Evolutionary conservation across 2,113 vertebrate genomes (phyloP).

Genomic region (Hippoglossus stenolepis): DNA sequence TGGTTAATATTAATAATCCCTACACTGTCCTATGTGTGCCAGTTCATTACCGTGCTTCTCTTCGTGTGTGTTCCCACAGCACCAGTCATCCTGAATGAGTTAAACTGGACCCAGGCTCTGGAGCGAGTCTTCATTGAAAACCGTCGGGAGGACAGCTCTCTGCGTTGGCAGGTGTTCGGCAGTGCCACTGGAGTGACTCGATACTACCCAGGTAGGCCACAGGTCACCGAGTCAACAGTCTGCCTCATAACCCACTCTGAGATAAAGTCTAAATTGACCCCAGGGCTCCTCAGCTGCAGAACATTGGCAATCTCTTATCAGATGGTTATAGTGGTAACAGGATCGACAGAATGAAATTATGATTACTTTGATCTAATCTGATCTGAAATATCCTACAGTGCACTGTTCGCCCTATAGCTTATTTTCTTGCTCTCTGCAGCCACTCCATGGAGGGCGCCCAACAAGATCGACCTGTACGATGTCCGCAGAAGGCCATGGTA

Average conservation of each 20-base stretch:
- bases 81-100: slow-evolving; percentile 94
- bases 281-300: slow-evolving; percentile 50
- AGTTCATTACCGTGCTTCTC: not conserved
- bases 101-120: slow-evolving; percentile 96
- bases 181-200: slow-evolving; percentile 97
- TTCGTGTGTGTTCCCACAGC: slow-evolving; percentile 77
- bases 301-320: slow-evolving; percentile 75
- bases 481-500: slow-evolving; percentile 97
- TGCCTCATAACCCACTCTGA: slow-evolving; percentile 44
- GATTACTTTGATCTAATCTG: slow-evolving; percentile 76
- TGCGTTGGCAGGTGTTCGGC: slow-evolving; percentile 98
- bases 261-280: slow-evolving; percentile 79
- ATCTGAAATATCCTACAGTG: slow-evolving; percentile 61
- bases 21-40: not conserved
- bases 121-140: slow-evolving; percentile 96
- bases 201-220: slow-evolving; percentile 91
- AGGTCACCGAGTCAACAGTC: slow-evolving; percentile 40
- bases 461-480: slow-evolving; percentile 98
- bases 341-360: slow-evolving; percentile 72
- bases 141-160: slow-evolving; percentile 90
- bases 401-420: slow-evolving; percentile 28
- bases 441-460: slow-evolving; percentile 94
- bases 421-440: slow-evolving; percentile 80
- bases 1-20: too few relatives aligned
- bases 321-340: slow-evolving; percentile 64